These are phyloP conservation scores for Streblospio benedicti DNA, from an alignment of 1,140 invertebrate genomes.

Conservation along the genomic window DNA sequence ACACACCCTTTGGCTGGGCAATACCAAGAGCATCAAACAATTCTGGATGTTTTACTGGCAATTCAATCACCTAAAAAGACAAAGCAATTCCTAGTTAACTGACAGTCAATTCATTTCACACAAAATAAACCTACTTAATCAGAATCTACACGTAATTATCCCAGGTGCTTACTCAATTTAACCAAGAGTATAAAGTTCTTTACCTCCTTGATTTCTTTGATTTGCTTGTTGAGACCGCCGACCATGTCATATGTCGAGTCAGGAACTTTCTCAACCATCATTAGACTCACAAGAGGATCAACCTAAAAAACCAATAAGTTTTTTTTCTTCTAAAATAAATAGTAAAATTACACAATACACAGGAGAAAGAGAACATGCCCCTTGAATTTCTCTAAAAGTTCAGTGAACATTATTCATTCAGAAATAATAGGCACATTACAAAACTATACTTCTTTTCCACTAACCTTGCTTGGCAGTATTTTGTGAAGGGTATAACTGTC, in stretches of 20 bases:
- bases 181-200: too few relatives aligned
- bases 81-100: too few relatives aligned
- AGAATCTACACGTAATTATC: too few relatives aligned
- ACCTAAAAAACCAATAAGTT: constrained; percentile 59
- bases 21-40: constrained; percentile 98
- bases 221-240: constrained; percentile 97
- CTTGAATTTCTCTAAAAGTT: too few relatives aligned
- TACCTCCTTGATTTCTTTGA: constrained; percentile 99
- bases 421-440: background rate
- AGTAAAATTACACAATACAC: too few relatives aligned
- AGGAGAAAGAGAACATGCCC: too few relatives aligned
- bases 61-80: too few relatives aligned
- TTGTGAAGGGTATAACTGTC: constrained; percentile 99
- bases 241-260: constrained; percentile 99
- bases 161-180: too few relatives aligned
- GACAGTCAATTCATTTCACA: too few relatives aligned
- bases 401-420: background rate
- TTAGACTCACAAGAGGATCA: constrained; percentile 98
- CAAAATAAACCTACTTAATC: too few relatives aligned
- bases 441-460: background rate
- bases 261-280: constrained; percentile 99
- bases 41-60: constrained; percentile 99
- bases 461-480: constrained; percentile 93
- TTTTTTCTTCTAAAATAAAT: too few relatives aligned
- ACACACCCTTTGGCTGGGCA: constrained; percentile 96